A percentile compares a stretch with the other conserved stretches of the same genome.
Conservation (phyloP, 2,888 invertebrate genomes). For the Drosophila eohydei region DNA sequence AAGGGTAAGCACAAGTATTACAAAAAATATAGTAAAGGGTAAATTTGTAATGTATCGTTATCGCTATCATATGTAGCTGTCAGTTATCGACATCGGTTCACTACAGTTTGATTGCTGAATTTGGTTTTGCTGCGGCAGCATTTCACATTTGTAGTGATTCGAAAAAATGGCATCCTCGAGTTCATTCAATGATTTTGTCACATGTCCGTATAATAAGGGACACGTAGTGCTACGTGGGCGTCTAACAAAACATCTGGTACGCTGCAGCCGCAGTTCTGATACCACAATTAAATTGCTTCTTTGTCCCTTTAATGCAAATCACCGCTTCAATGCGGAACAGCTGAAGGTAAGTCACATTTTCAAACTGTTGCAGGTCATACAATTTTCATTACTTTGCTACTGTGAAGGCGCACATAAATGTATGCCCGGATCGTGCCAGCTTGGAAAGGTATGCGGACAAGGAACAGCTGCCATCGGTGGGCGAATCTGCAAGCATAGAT, state of each 20-base stretch:
- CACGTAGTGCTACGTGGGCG: constrained; percentile 38
- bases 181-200: constrained; percentile 35
- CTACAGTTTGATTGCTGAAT: too few species aligned
- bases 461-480: neutral
- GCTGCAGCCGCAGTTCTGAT: constrained; percentile 22
- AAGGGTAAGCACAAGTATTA: neutral
- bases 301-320: constrained; percentile 40
- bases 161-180: constrained; percentile 6
- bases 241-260: constrained; percentile 30
- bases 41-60: neutral
- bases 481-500: too few species aligned
- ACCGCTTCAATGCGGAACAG: constrained; percentile 14
- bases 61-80: neutral
- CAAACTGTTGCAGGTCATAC: neutral
- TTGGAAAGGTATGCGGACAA: neutral
- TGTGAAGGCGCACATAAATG: constrained; percentile 29
- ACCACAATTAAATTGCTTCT: neutral
- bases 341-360: constrained; percentile 27
- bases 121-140: neutral
- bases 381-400: neutral
- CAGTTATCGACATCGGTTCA: neutral
- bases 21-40: neutral
- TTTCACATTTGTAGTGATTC: neutral
- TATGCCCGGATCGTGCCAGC: constrained; percentile 16
- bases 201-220: constrained; percentile 35